Conservation (phyloP, 2,113 vertebrate species). For the Saccopteryx bilineata region DNA sequence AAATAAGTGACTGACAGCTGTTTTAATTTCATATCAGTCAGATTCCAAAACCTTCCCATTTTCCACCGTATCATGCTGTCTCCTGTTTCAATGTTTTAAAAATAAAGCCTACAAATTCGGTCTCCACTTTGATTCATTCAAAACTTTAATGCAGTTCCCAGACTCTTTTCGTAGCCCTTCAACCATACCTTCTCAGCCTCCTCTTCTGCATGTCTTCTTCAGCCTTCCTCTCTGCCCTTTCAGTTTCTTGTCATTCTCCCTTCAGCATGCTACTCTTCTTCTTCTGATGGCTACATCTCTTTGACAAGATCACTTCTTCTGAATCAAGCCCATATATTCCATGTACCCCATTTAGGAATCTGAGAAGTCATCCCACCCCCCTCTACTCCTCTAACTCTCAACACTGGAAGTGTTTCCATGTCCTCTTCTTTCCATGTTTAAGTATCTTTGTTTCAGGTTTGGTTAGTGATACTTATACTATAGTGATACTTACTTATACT, state of each 20-base stretch:
- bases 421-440: neutral
- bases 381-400: neutral
- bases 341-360: accelerated
- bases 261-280: neutral
- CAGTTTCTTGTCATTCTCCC: neutral
- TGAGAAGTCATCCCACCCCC: neutral
- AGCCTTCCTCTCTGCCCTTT: neutral
- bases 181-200: neutral
- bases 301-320: neutral
- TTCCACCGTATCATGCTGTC: neutral
- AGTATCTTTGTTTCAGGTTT: neutral
- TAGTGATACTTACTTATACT: neutral
- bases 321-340: neutral
- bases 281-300: neutral
- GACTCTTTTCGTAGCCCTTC: neutral
- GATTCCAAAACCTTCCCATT: neutral
- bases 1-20: neutral
- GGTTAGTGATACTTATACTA: neutral
- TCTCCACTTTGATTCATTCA: neutral
- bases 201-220: neutral
- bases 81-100: neutral
- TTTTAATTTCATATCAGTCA: constrained; percentile 39
- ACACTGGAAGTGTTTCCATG: neutral
- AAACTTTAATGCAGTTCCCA: neutral
- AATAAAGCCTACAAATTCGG: no score